Conservation (phyloP, 2,113 vertebrate species). For the Heterochromis multidens region DNA sequence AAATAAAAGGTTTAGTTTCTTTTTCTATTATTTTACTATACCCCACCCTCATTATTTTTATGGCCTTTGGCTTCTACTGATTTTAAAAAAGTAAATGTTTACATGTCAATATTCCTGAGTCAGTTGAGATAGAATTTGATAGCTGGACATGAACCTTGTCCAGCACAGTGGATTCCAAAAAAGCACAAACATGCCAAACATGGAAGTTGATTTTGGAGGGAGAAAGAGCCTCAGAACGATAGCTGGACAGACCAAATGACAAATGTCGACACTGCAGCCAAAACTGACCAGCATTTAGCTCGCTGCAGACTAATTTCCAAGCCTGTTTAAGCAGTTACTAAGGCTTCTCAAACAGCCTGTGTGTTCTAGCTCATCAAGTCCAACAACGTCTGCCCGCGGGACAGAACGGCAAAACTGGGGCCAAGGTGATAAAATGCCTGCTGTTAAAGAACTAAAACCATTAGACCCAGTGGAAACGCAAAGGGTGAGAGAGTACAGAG, state of each 20-base stretch:
- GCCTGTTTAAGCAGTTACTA: conserved; percentile 28
- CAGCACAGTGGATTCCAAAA: not conserved
- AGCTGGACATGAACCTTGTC: not conserved
- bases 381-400: not conserved
- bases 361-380: conserved; percentile 26
- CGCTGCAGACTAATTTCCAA: not conserved
- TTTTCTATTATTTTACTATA: not conserved
- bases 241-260: not conserved
- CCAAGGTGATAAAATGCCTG: not conserved
- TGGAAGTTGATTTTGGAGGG: not conserved
- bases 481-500: not conserved
- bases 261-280: conserved; percentile 9
- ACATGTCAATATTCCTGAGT: not conserved
- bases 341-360: conserved; percentile 33
- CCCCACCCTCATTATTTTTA: too few species aligned
- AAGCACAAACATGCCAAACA: not conserved
- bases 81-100: not conserved
- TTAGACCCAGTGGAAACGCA: not conserved
- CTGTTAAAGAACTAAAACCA: not conserved
- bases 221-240: not conserved
- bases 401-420: not conserved
- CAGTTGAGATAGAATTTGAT: not conserved
- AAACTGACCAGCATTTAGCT: conserved; percentile 11
- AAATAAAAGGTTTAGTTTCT: not conserved
- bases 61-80: not conserved